Conservation (phyloP, 2,888 invertebrate species). For the Scaptomyza tumidula region DNA sequence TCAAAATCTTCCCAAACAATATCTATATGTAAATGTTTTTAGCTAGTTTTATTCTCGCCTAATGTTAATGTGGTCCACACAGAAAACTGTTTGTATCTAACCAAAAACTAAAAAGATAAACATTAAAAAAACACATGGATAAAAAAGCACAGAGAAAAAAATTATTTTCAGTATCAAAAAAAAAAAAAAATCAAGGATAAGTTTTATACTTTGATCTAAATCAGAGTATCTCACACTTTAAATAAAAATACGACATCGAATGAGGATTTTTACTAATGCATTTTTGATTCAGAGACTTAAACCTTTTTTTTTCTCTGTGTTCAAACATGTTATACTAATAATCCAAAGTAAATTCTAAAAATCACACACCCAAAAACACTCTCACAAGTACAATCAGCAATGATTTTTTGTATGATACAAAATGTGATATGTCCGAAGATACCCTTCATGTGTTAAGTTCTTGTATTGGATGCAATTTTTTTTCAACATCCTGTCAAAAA, state of each 20-base stretch:
- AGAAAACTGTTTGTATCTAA: constrained; percentile 36
- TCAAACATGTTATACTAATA: background rate
- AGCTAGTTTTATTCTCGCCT: constrained; percentile 56
- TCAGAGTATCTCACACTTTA: too few species aligned
- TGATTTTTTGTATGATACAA: constrained; percentile 1
- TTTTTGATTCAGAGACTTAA: too few species aligned
- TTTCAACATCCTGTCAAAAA: constrained; percentile 32
- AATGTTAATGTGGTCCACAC: constrained; percentile 41
- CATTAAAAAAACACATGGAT: constrained; percentile 12
- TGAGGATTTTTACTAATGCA: too few species aligned
- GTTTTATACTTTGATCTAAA: too few species aligned
- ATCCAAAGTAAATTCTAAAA: background rate
- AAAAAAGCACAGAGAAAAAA: constrained; percentile 1
- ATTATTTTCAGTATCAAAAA: background rate
- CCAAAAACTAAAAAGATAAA: constrained; percentile 18
- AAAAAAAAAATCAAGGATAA: background rate
- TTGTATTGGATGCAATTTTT: constrained; percentile 49
- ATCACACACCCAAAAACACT: background rate
- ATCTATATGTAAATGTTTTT: constrained; percentile 65
- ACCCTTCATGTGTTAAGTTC: constrained; percentile 29
- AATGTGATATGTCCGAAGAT: constrained; percentile 23
- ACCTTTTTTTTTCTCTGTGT: background rate
- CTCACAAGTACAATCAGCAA: constrained; percentile 1
- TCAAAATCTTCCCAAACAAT: constrained; percentile 18
- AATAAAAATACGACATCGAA: too few species aligned